Base-by-base conservation (phyloP, 2,113 vertebrate species). In the Leptosomus discolor region DNA sequence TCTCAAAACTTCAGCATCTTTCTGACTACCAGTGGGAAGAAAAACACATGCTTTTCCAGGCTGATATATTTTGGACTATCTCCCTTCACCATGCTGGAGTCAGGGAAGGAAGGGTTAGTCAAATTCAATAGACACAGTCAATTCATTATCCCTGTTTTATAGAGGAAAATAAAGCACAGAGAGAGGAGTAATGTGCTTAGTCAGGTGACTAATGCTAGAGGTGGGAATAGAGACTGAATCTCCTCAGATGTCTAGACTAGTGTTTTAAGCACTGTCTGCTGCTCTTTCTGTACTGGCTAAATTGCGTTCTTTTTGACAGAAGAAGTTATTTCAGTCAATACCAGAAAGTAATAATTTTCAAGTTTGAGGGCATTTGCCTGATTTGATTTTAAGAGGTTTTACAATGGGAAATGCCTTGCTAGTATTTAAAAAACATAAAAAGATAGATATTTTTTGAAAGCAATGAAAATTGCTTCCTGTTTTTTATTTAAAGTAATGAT, bases 291-390 rank as follows among this genome's bases (percentile, higher is more conserved):
- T 57, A 34, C 20, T 64, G 64, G 74, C 79, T 88, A 79, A 51
- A 65, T 90, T 81, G 86, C 78, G 86, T 73, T 95, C 39, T 64
- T 85, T 78, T 80, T 87, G 90, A 92, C 43, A 92, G 69, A 51
- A 93, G 65, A 73, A 86, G 39, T 88, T 94, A 79, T 96, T 97
- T 95, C 65, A 78, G 87, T 86, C 63, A 96, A 75, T 82, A 94
- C 30, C 54, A 68, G 65, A 91, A 80, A 86, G 27, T 51, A 69
- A 67, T 54, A 48, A 82, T 82, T 95, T 86, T 51, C 39, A 92
- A 75, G 50, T 91, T 95, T 91, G 93, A 69, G 79, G 51, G 22
- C 1, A 15, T 93, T 95, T 95, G 29, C 48, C 54, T 94, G 18
- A 23, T 23, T 37, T 21, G 45, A 36, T 93, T 96, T 67, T 93